Evolutionary conservation across 2,888 invertebrate species (phyloP), one percentile per base, ranked within the genome.

Genomic region (Ophioninae sp.): DNA sequence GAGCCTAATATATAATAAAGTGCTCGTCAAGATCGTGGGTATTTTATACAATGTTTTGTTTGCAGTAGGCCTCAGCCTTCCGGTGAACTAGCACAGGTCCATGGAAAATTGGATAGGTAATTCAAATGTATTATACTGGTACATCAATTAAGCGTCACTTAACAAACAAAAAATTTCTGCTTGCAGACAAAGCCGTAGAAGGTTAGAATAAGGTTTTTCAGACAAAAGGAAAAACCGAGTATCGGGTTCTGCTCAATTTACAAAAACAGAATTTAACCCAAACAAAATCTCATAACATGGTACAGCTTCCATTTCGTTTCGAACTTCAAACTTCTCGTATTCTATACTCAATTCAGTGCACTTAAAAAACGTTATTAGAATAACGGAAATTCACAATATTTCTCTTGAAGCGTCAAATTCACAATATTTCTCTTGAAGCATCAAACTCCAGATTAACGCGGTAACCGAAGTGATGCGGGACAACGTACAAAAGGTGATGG

Each of bases 401-500:
- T 51, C 51, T 51, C 5, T 51, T 67, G 41, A 81, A 93, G 93
- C 71, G 91, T 93, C 7, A 89, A 88, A 77, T 86, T 91, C n/a
- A 51, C 13, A 13, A 51, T 51, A 13, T 51, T 51, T 51, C 51
- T 51, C 5, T 51, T 67, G 41, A 81, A 93, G 93, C 71, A 92
- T 93, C 7, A 89, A 88, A 77, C 87, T 91, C n/a, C 93, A 93
- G 81, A 93, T 93, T 56, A 91, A 91, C 17, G 93, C 93, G 79
- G 93, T 93, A 23, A 92, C 93, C 0, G 91, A 92, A 51, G 90
- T 90, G 22, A 93, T 93, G 93, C 89, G 92, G 0, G 90, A 91
- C 41, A 93, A 93, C 84, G 92, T 93, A 6, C 90, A 91, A 72
- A 93, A 91, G 85, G 90, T 93, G 3, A 88, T 93, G 87, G 93